Percentiles rank a stretch among this genome's conserved stretches.
phyloP scores from a whole-genome alignment of 2,888 invertebrate genomes.

The Smittia sp. region DNA sequence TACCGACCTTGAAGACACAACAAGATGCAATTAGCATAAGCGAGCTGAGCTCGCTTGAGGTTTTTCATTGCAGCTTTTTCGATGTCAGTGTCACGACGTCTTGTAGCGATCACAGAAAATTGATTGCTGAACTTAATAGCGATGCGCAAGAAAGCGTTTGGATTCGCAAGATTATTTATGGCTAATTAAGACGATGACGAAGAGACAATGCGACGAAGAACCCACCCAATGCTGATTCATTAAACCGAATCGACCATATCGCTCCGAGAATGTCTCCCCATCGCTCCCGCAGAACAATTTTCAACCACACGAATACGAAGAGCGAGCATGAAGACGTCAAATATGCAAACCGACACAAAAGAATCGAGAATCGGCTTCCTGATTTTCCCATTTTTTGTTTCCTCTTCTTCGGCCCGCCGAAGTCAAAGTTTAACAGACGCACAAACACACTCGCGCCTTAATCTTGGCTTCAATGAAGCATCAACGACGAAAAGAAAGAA shows the following conservation, averaged over 20 bases:
- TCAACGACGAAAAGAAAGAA: conserved; percentile 22
- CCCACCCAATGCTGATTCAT: not conserved
- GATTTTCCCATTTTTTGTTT: conserved; percentile 13
- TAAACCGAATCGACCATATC: conserved; percentile 26
- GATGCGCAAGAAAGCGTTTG: not conserved
- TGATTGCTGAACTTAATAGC: not conserved
- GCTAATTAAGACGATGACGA: not conserved
- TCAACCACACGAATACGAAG: not conserved
- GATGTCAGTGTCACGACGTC: conserved; percentile 17
- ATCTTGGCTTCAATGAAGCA: conserved; percentile 38
- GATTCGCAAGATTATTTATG: conserved; percentile 12
- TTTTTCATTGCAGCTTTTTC: conserved; percentile 13
- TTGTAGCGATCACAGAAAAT: not conserved
- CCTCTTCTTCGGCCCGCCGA: not conserved
- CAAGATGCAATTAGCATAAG: conserved; percentile 11
- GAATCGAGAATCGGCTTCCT: conserved; percentile 2
- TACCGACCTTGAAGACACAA: conserved; percentile 14
- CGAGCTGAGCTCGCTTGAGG: not conserved
- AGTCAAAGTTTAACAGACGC: conserved; percentile 34
- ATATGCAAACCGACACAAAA: conserved; percentile 6
- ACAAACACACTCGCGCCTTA: not conserved
- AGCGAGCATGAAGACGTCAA: not conserved
- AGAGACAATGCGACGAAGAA: conserved; percentile 1
- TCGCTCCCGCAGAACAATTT: too few species aligned
- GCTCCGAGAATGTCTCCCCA: not conserved